Evolutionary conservation across 2,113 vertebrate genomes (phyloP).

Genomic region (Heliornis fulica): DNA sequence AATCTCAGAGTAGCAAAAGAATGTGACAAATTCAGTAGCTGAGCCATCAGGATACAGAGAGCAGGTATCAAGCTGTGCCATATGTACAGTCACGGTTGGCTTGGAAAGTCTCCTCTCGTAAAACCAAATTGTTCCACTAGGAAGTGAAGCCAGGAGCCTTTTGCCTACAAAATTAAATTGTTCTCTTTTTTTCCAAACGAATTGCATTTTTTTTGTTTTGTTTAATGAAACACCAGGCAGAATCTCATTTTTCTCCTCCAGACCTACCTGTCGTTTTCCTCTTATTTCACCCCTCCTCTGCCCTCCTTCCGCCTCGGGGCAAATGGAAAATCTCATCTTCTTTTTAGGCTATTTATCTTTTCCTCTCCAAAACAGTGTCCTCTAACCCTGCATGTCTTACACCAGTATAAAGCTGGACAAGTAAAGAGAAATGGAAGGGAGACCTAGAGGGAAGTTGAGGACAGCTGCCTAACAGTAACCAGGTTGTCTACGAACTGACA

Average conservation of each 20-base stretch:
- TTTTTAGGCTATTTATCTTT: constrained; percentile 44
- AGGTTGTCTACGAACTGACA: background rate
- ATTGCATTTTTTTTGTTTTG: constrained; percentile 45
- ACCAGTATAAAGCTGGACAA: background rate
- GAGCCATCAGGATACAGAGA: constrained; percentile 62
- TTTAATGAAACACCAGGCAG: constrained; percentile 59
- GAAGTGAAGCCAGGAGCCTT: constrained; percentile 35
- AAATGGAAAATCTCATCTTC: constrained; percentile 14
- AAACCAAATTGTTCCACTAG: constrained; percentile 57
- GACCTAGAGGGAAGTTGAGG: background rate
- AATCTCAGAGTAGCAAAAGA: constrained; percentile 43
- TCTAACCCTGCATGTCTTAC: background rate
- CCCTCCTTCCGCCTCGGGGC: background rate
- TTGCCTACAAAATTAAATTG: constrained; percentile 48
- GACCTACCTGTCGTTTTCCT: constrained; percentile 29
- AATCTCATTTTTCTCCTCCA: constrained; percentile 32
- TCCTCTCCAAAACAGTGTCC: background rate
- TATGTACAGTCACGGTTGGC: constrained; percentile 64
- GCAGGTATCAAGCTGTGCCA: constrained; percentile 65
- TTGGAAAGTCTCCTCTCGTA: constrained; percentile 54
- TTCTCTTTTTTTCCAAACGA: constrained; percentile 3
- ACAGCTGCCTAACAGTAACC: background rate
- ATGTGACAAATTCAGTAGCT: constrained; percentile 66
- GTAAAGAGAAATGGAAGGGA: background rate
- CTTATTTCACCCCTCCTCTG: background rate